phyloP scores from a whole-genome alignment of 2,113 vertebrate genomes.

The Pterocles gutturalis region DNA sequence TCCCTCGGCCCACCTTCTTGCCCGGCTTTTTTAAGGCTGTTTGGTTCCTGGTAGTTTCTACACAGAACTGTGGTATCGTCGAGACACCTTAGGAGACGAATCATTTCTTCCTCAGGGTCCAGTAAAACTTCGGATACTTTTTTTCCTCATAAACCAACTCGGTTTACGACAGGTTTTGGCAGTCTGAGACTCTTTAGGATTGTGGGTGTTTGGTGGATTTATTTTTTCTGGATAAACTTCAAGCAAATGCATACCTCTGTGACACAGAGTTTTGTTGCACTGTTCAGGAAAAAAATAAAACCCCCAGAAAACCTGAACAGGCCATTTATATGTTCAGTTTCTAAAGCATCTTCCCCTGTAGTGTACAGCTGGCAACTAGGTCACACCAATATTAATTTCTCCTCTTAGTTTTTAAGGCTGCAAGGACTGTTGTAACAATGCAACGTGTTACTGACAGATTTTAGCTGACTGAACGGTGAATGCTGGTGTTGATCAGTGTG shows the following conservation, averaged over 20 bases:
- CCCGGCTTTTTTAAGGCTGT: accelerated
- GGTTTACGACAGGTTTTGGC: accelerated
- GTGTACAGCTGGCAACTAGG: neutral
- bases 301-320: accelerated
- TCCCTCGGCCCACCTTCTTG: accelerated
- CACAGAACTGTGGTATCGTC: accelerated
- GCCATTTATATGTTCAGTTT: accelerated
- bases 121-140: neutral
- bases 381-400: accelerated
- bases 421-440: accelerated
- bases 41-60: accelerated
- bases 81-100: accelerated
- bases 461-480: neutral
- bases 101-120: accelerated
- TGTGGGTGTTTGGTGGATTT: accelerated
- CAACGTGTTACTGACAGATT: neutral
- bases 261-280: accelerated
- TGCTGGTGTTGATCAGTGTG: neutral
- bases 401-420: neutral
- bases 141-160: too few relatives aligned
- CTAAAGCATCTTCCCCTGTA: neutral
- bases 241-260: accelerated
- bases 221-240: neutral
- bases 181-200: accelerated
- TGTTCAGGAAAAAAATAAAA: accelerated